Evolutionary conservation across 2,113 vertebrate genomes (phyloP).

Genomic region (Malaclemys terrapin): DNA sequence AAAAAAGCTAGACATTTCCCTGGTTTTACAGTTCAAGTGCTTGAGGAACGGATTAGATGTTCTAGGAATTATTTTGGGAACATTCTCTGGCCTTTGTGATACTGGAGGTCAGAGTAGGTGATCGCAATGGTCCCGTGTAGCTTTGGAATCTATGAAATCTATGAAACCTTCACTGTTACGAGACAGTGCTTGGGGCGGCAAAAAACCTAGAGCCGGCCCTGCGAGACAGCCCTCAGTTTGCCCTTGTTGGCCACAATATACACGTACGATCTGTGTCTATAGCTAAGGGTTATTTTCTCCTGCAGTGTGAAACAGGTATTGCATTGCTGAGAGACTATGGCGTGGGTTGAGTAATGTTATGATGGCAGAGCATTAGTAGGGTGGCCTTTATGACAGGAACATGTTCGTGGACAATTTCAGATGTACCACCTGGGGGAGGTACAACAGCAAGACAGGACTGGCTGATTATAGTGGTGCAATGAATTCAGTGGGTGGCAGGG

Average conservation of each 20-base stretch:
- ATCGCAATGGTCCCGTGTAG: background rate
- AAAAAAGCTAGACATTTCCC: background rate
- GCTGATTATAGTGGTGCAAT: background rate
- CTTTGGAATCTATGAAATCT: background rate
- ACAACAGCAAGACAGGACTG: background rate
- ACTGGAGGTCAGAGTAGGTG: background rate
- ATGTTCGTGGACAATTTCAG: fast-evolving
- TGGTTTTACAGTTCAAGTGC: background rate
- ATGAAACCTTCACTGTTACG: background rate
- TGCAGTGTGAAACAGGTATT: background rate
- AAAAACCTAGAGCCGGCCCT: too few relatives aligned
- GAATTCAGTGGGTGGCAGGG: background rate
- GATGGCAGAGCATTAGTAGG: background rate
- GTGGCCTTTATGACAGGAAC: background rate
- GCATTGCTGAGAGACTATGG: background rate
- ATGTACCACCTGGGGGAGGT: background rate
- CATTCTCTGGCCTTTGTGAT: background rate
- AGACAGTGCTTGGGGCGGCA: background rate
- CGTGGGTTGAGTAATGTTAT: background rate
- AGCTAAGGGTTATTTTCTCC: background rate
- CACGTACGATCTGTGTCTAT: background rate
- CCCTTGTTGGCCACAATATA: background rate
- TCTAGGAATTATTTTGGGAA: background rate
- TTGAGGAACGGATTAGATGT: background rate
- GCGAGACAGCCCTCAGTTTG: background rate